Conservation (phyloP, 2,113 vertebrate species). For the human region DNA sequence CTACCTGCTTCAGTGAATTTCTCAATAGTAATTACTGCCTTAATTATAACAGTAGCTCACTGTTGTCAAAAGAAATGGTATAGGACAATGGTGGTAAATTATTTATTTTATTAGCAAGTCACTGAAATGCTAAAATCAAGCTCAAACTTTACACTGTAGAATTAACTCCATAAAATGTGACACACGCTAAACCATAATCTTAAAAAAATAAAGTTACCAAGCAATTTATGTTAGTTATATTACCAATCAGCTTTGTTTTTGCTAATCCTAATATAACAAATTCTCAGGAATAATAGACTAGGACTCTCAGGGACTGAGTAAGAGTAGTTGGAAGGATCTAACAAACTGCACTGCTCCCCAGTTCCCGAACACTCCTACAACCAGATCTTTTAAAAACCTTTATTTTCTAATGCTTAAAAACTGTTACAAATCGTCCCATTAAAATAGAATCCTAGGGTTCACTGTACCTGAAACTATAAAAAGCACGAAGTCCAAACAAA, state of each 20-base stretch:
- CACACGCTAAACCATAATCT: neutral
- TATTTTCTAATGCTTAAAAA: conserved; percentile 12
- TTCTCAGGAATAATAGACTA: neutral
- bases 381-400: neutral
- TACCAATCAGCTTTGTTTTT: neutral
- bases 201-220: neutral
- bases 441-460: neutral
- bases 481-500: conserved; percentile 19
- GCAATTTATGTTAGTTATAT: neutral
- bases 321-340: neutral
- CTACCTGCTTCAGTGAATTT: conserved; percentile 35
- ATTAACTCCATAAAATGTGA: neutral
- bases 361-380: neutral
- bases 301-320: neutral
- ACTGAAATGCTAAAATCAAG: conserved; percentile 13
- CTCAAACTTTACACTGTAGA: neutral
- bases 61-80: neutral
- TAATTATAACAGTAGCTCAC: neutral
- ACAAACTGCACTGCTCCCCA: neutral
- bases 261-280: neutral
- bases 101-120: neutral
- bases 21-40: conserved; percentile 39
- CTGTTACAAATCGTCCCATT: neutral
- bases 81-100: neutral
- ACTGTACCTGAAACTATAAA: neutral